These are phyloP conservation scores for Nudaria mundana DNA, from an alignment of 2,888 invertebrate genomes.

Conservation along the genomic window DNA sequence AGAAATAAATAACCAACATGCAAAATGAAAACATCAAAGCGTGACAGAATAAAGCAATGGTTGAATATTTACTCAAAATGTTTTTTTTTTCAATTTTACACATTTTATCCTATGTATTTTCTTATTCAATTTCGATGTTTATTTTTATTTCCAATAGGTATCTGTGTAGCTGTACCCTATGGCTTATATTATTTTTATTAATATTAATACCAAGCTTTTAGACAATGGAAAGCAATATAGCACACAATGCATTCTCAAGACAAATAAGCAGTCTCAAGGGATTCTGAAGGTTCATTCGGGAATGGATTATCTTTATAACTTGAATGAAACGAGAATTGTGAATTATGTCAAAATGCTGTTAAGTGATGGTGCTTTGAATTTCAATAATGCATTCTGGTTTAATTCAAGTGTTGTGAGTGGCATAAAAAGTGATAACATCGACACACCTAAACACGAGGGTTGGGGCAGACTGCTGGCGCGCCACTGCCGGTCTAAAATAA, in stretches of 20 bases:
- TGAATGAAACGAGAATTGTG: slow-evolving; percentile 42
- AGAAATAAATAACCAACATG: too few relatives aligned
- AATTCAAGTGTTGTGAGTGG: slow-evolving; percentile 59
- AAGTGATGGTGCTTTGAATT: slow-evolving; percentile 11
- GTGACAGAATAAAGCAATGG: too few relatives aligned
- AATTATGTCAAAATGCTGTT: slow-evolving; percentile 6
- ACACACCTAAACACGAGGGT: slow-evolving; percentile 82
- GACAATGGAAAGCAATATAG: slow-evolving; percentile 67
- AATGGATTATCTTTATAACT: slow-evolving; percentile 57
- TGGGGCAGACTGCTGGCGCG: slow-evolving; percentile 80
- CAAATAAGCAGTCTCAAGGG: slow-evolving; percentile 53
- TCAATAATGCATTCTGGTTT: slow-evolving; percentile 24
- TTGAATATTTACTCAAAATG: too few relatives aligned
- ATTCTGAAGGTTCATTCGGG: slow-evolving; percentile 48
- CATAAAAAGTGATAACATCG: slow-evolving; percentile 72
- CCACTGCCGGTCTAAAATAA: slow-evolving; percentile 81
- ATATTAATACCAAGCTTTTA: slow-evolving; percentile 26
- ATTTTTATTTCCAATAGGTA: too few relatives aligned
- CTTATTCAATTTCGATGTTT: too few relatives aligned
- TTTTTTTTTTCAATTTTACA: too few relatives aligned
- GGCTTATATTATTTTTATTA: too few relatives aligned
- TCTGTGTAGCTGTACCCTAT: too few relatives aligned
- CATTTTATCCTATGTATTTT: too few relatives aligned
- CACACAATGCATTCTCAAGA: slow-evolving; percentile 44
- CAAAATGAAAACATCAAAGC: too few relatives aligned